A percentile compares a stretch with the other conserved stretches of the same genome.
phyloP scores from a whole-genome alignment of 1,140 invertebrate genomes.

The Argopecten irradians region DNA sequence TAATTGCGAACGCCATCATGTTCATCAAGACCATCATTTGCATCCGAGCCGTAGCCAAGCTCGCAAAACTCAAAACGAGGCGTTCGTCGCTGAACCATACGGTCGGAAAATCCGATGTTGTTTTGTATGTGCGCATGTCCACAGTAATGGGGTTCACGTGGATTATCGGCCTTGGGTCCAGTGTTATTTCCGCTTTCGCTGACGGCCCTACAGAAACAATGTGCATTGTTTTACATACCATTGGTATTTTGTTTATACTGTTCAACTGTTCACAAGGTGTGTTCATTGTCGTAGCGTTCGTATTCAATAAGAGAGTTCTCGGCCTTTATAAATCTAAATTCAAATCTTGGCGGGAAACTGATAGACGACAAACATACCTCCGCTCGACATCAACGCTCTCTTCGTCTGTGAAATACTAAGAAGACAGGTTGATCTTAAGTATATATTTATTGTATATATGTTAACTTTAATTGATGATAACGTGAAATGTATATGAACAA shows the following conservation, averaged over 20 bases:
- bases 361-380: neutral
- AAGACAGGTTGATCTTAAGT: no score
- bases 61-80: constrained; percentile 56
- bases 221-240: constrained; percentile 64
- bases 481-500: neutral
- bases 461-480: neutral
- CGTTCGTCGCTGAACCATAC: constrained; percentile 57
- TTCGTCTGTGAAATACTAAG: neutral
- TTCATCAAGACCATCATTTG: constrained; percentile 77
- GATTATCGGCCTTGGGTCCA: constrained; percentile 75
- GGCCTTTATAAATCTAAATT: constrained; percentile 57
- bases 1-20: constrained; percentile 72
- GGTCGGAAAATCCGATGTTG: constrained; percentile 75
- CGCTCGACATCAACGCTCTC: neutral
- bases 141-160: constrained; percentile 78
- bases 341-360: neutral
- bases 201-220: constrained; percentile 47
- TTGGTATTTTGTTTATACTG: constrained; percentile 70
- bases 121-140: constrained; percentile 80
- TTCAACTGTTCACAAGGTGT: constrained; percentile 73
- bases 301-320: constrained; percentile 68
- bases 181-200: constrained; percentile 65
- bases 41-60: constrained; percentile 77
- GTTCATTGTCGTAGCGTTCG: constrained; percentile 75
- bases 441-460: neutral